Conservation (phyloP, 2,888 invertebrate species). For the Heterodera filipjevi region DNA sequence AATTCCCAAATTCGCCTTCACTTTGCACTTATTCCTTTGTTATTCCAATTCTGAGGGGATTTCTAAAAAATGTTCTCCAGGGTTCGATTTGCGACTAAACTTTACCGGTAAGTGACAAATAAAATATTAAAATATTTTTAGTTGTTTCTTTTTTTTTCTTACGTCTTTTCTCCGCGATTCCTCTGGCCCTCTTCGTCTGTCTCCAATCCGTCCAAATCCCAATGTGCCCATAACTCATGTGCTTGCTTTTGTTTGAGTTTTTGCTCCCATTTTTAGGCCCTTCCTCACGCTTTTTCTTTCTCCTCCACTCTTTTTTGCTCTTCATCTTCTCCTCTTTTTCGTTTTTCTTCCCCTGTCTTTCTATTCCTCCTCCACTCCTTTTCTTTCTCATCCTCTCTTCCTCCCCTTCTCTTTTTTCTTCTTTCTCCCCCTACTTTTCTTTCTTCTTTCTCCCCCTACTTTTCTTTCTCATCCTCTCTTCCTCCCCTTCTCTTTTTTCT, state of each 20-base stretch:
- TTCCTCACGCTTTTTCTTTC: not conserved
- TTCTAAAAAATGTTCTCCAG: slow-evolving; percentile 51
- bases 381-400: not conserved
- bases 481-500: too few relatives aligned
- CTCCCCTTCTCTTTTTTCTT: not conserved
- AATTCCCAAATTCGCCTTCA: not conserved
- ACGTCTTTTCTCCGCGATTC: not conserved
- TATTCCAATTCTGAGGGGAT: not conserved
- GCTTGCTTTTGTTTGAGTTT: not conserved
- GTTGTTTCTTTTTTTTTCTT: too few relatives aligned
- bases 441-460: too few relatives aligned
- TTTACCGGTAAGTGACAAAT: slow-evolving; percentile 49
- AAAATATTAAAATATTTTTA: not conserved
- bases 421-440: too few relatives aligned
- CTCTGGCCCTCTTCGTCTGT: not conserved
- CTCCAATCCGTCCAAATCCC: not conserved
- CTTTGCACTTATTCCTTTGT: not conserved
- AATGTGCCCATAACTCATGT: not conserved
- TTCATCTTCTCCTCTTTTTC: not conserved
- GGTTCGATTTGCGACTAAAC: slow-evolving; percentile 56
- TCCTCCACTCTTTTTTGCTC: not conserved
- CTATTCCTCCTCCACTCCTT: not conserved
- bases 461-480: too few relatives aligned
- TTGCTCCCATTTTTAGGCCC: not conserved
- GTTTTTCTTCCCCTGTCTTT: not conserved